Percentiles rank a stretch among this genome's conserved stretches.
Conservation (phyloP, 2,888 invertebrate genomes). For the Tipula helvola region DNA sequence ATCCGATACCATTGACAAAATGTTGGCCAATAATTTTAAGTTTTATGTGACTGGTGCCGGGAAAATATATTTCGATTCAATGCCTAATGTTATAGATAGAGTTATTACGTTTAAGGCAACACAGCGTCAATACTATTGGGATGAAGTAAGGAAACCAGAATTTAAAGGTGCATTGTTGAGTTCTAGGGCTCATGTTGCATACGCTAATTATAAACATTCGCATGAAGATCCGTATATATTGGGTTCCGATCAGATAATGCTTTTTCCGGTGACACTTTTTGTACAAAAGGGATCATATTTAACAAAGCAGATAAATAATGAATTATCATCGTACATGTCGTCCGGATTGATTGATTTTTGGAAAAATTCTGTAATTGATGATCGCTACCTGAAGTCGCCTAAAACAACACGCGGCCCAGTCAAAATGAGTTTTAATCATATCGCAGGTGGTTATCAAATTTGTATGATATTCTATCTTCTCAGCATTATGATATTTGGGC, state of each 20-base stretch:
- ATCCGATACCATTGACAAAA: neutral
- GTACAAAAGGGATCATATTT: neutral
- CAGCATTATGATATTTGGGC: neutral
- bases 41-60: neutral
- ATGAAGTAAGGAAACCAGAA: neutral
- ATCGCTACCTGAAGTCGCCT: neutral
- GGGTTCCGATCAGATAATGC: neutral
- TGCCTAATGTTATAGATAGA: neutral
- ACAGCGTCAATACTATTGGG: neutral
- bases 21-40: neutral
- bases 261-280: neutral
- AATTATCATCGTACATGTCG: neutral
- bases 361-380: neutral
- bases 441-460: neutral
- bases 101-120: neutral
- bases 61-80: neutral
- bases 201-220: neutral
- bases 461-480: neutral
- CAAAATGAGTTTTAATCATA: neutral
- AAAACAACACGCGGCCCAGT: neutral
- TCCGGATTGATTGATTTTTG: neutral
- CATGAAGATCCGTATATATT: neutral
- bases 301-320: neutral
- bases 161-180: neutral
- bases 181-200: neutral